Percentiles rank a stretch among this genome's conserved stretches.
Evolutionary conservation across 2,113 vertebrate species (phyloP).

Genomic region (Jaculus jaculus): DNA sequence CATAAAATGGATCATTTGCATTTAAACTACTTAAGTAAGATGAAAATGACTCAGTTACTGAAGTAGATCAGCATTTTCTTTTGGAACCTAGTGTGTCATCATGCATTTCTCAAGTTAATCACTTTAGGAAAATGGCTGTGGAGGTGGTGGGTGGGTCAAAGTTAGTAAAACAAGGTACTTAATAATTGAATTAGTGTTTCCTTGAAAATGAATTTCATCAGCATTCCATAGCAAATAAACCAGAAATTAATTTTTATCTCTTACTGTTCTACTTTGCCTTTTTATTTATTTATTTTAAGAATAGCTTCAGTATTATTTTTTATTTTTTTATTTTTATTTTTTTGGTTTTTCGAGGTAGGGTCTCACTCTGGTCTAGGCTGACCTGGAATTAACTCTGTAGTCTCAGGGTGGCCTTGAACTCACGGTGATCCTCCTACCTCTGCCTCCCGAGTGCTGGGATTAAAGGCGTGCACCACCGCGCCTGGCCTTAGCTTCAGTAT

Average conservation of each 20-base stretch:
- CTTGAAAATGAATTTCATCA: slow-evolving; percentile 50
- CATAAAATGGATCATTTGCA: slow-evolving; percentile 64
- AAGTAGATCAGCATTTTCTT: slow-evolving; percentile 58
- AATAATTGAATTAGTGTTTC: slow-evolving; percentile 49
- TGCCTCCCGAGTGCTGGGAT: too few relatives aligned
- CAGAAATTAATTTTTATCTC: not conserved
- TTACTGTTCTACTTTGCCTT: not conserved
- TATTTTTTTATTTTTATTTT: too few relatives aligned
- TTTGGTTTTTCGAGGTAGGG: too few relatives aligned
- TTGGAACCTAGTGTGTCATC: not conserved
- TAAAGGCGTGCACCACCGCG: too few relatives aligned
- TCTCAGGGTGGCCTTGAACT: too few relatives aligned
- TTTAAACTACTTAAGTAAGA: slow-evolving; percentile 57
- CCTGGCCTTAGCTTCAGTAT: not conserved
- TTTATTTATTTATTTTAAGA: not conserved
- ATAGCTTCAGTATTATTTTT: not conserved
- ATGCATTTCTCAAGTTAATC: slow-evolving; percentile 57
- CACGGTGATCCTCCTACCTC: too few relatives aligned
- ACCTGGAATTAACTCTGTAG: too few relatives aligned
- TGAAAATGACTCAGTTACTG: slow-evolving; percentile 61
- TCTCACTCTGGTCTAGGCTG: too few relatives aligned
- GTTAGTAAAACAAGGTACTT: slow-evolving; percentile 36
- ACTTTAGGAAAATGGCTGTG: slow-evolving; percentile 29
- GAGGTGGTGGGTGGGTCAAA: not conserved
- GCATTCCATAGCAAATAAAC: slow-evolving; percentile 47